Percentiles rank a stretch among this genome's conserved stretches.
These are phyloP conservation scores for Venturia canescens DNA, from an alignment of 1,140 invertebrate genomes.

Conservation along the genomic window DNA sequence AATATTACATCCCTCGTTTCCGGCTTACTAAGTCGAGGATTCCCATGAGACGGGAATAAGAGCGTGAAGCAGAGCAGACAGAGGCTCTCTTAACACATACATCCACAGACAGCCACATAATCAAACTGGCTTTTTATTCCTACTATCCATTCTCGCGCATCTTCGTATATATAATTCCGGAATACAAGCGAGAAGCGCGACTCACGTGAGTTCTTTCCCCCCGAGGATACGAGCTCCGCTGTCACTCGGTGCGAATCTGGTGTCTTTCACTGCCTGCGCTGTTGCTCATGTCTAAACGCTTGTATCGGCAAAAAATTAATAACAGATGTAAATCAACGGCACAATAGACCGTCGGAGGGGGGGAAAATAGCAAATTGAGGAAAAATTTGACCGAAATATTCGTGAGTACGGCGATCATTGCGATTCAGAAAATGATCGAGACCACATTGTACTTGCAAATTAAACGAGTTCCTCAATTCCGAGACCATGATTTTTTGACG, in stretches of 20 bases:
- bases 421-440: no score
- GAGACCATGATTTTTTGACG: no score
- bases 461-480: no score
- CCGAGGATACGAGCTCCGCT: neutral
- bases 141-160: neutral
- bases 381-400: no score
- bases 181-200: constrained; percentile 25
- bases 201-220: constrained; percentile 12
- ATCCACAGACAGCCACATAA: neutral
- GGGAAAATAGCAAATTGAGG: neutral
- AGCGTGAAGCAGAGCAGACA: neutral
- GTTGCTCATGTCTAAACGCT: neutral
- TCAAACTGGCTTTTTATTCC: neutral
- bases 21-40: constrained; percentile 62
- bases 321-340: no score
- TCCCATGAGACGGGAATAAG: constrained; percentile 51
- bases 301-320: no score
- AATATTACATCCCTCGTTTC: constrained; percentile 69
- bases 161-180: constrained; percentile 10
- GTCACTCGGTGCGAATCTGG: neutral
- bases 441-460: no score
- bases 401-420: no score
- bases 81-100: neutral
- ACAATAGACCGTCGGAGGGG: no score
- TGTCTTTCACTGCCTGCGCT: constrained; percentile 2